phyloP scores from a whole-genome alignment of 2,888 invertebrate species.

The Nycteola revayana region DNA sequence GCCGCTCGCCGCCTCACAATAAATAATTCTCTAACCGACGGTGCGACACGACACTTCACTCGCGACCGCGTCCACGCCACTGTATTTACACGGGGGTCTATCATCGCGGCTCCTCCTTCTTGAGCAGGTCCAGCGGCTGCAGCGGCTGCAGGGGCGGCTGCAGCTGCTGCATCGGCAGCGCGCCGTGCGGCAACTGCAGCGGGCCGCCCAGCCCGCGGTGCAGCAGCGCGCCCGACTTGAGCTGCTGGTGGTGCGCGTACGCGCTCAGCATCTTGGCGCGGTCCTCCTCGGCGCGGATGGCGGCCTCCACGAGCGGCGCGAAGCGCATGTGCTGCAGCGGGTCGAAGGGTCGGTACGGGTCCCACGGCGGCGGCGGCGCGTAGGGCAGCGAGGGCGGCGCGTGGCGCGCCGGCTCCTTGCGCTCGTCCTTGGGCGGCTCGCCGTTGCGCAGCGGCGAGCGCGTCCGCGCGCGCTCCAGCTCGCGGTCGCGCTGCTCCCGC shows the following conservation, averaged over 20 bases:
- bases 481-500: conserved; percentile 64
- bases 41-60: conserved; percentile 65
- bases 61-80: conserved; percentile 46
- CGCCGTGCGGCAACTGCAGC: conserved; percentile 79
- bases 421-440: conserved; percentile 71
- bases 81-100: conserved; percentile 57
- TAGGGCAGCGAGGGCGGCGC: conserved; percentile 73
- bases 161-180: conserved; percentile 80
- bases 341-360: conserved; percentile 88
- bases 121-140: conserved; percentile 83
- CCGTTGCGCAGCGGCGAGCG: conserved; percentile 91
- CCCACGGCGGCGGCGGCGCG: conserved; percentile 81
- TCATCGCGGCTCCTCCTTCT: conserved; percentile 82
- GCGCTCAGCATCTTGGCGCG: conserved; percentile 89
- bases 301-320: conserved; percentile 90
- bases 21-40: conserved; percentile 77
- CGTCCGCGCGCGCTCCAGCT: conserved; percentile 84
- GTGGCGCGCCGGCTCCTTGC: conserved; percentile 79
- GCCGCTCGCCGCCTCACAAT: conserved; percentile 44
- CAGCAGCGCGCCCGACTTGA: conserved; percentile 72
- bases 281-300: conserved; percentile 89
- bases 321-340: conserved; percentile 86
- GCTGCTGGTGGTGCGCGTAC: conserved; percentile 84
- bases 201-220: conserved; percentile 67
- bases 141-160: conserved; percentile 49